A percentile compares a stretch with the other conserved stretches of the same genome.
Evolutionary conservation across 92 coral and sea anemone genomes (phyloP).

Genomic region (Phymanthus crucifer): DNA sequence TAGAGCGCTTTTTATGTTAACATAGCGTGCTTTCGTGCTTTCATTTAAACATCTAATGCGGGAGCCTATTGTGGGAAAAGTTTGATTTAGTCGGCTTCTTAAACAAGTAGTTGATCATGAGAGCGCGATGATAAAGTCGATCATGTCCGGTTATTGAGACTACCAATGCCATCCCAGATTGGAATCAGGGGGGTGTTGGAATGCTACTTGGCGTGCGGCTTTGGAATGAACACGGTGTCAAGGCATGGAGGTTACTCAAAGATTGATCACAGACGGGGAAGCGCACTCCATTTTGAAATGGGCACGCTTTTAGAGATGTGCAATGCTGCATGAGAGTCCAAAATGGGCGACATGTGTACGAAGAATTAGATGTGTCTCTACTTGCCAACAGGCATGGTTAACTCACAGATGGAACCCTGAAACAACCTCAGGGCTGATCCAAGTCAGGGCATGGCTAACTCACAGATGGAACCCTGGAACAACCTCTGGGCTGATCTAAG

Average conservation of each 20-base stretch:
- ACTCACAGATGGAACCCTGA: too few relatives aligned
- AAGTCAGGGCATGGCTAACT: too few relatives aligned
- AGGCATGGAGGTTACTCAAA: not conserved
- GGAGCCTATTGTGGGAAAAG: conserved; percentile 5
- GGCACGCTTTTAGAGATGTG: too few relatives aligned
- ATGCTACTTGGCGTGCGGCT: not conserved
- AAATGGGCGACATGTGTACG: too few relatives aligned
- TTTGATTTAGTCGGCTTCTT: conserved; percentile 19
- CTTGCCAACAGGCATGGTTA: too few relatives aligned
- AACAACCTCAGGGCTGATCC: too few relatives aligned
- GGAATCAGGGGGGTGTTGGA: conserved; percentile 21
- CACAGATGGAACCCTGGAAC: too few relatives aligned
- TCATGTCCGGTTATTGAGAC: conserved; percentile 7
- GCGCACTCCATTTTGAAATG: too few relatives aligned
- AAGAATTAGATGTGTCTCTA: too few relatives aligned
- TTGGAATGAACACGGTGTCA: not conserved
- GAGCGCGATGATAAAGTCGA: not conserved
- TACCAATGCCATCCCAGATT: not conserved
- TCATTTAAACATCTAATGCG: conserved; percentile 4
- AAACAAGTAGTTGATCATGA: not conserved
- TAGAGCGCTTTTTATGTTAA: not conserved
- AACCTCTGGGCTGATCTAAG: too few relatives aligned
- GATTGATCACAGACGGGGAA: not conserved
- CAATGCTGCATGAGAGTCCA: too few relatives aligned
- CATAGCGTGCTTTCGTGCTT: conserved; percentile 9